These are phyloP conservation scores for Leptobrachium leishanense DNA, from an alignment of 2,113 vertebrate genomes.

Conservation along the genomic window DNA sequence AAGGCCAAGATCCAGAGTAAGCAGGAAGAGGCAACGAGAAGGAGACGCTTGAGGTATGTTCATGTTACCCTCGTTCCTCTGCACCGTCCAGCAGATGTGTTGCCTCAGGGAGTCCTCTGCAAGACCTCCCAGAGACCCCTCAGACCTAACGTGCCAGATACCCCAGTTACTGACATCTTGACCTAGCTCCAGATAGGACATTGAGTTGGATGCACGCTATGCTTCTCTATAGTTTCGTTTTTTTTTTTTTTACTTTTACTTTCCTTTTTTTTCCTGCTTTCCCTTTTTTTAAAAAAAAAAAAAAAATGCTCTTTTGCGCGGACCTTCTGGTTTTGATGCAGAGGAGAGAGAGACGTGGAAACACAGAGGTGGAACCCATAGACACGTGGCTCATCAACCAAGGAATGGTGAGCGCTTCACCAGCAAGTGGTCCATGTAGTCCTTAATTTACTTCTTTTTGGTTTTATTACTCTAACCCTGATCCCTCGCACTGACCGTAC, in stretches of 20 bases:
- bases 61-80: no score
- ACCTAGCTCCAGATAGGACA: no score
- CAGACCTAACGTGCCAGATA: no score
- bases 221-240: background rate
- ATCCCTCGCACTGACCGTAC: slow-evolving; percentile 53
- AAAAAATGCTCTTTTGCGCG: slow-evolving; percentile 60
- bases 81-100: no score
- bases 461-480: slow-evolving; percentile 39
- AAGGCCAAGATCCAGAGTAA: no score
- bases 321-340: slow-evolving; percentile 81
- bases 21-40: no score
- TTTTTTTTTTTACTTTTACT: slow-evolving; percentile 2
- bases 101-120: no score
- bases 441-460: background rate
- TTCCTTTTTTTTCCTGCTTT: slow-evolving; percentile 37
- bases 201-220: no score
- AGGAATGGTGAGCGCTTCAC: slow-evolving; percentile 98
- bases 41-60: no score
- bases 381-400: slow-evolving; percentile 99
- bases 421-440: slow-evolving; percentile 54
- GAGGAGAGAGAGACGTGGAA: slow-evolving; percentile 90
- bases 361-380: slow-evolving; percentile 94
- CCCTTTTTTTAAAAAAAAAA: slow-evolving; percentile 30
- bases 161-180: no score
- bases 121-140: no score